Base-by-base conservation (phyloP, 2,888 invertebrate species). In the Mesorhabditis spiculigera region DNA sequence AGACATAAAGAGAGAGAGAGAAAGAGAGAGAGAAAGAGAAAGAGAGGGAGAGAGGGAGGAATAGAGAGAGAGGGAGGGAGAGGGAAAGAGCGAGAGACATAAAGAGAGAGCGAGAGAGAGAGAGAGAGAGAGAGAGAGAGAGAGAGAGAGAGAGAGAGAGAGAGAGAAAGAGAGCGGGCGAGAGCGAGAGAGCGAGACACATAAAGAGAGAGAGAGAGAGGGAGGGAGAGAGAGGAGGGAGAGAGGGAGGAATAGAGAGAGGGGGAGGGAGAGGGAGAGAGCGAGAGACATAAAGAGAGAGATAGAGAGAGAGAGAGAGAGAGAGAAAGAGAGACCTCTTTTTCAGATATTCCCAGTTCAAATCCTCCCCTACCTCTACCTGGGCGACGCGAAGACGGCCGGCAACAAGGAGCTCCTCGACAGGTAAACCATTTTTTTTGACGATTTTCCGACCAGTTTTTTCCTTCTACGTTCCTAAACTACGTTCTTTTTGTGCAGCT, bases 301-400 rank as follows among this genome's bases (percentile, higher is more conserved):
- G 43, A 50, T n/a, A 45, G 41, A 42, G 10, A 42, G 10, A 41
- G 45, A 68, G 6, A 45, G 62, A 44, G n/a, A 68, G 64, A 64
- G 43, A 64, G 5, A 61, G 63, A 42, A 43, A 42, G 44, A 41
- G 43, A 43, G 42, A 62, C 28, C 28, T 28, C 28, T 50, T n/a
- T 50, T 50, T 50, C 58, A 50, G 58, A 50, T n/a, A 50, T 94
- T 94, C 87, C 95, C 95, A 68, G 93, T 95, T 67, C 93, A 95
- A 90, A 95, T 96, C 86, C 90, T 95, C 86, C 93, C 94, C 69
- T 92, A 93, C 87, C 90, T 96, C 73, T 96, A 92, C 89, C 91
- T 96, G 75, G 96, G 96, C 79, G 95, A 95, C 88, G 94, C 94
- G 70, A 91, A 92, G 84, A 95, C 94, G 88, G 94, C 95, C 86